Percentiles rank a stretch among this genome's conserved stretches.
Conservation (phyloP, 2,888 invertebrate genomes). For the Orthosia gracilis region DNA sequence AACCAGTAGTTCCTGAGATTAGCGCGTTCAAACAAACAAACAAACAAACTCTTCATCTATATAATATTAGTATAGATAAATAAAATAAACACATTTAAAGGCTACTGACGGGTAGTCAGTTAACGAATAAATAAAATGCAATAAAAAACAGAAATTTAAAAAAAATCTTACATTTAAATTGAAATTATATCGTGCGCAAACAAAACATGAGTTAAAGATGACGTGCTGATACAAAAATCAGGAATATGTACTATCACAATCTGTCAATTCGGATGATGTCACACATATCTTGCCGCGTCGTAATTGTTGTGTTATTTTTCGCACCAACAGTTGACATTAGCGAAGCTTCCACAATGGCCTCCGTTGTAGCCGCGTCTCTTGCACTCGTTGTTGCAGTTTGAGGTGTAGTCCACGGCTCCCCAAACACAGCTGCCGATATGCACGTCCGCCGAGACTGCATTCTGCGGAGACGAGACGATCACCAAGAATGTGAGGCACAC, state of each 20-base stretch:
- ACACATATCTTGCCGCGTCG: not conserved
- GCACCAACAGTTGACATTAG: slow-evolving; percentile 58
- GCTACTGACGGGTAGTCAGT: not conserved
- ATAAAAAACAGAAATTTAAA: slow-evolving; percentile 5
- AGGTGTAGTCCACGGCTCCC: slow-evolving; percentile 70
- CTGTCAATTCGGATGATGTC: not conserved
- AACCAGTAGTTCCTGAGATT: too few species aligned
- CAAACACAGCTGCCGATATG: slow-evolving; percentile 71
- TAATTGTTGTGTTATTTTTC: slow-evolving; percentile 13
- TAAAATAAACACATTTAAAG: not conserved
- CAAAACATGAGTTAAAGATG: not conserved
- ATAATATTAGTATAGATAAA: too few species aligned
- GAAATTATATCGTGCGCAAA: slow-evolving; percentile 1
- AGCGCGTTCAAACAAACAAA: too few species aligned
- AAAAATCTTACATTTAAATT: slow-evolving; percentile 1
- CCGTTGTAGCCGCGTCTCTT: slow-evolving; percentile 64
- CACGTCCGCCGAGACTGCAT: slow-evolving; percentile 62
- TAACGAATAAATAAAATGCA: not conserved
- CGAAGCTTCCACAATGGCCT: slow-evolving; percentile 67
- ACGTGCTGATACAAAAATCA: not conserved
- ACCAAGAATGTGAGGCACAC: slow-evolving; percentile 67
- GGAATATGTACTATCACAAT: not conserved
- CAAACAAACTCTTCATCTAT: too few species aligned
- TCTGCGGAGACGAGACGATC: slow-evolving; percentile 65
- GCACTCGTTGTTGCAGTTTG: slow-evolving; percentile 68